Conservation (phyloP, 1,140 invertebrate species). For the Metopolophium dirhodum region DNA sequence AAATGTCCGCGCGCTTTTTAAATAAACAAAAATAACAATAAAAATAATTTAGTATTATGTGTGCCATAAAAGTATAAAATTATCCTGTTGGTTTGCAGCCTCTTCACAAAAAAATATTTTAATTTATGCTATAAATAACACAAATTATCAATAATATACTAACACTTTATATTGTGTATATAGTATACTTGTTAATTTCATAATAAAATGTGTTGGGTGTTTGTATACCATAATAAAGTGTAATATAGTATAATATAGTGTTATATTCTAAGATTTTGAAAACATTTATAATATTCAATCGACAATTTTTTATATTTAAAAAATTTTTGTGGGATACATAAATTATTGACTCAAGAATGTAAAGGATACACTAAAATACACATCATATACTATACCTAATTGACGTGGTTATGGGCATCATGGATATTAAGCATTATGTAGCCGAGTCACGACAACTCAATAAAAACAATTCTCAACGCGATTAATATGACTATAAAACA, state of each 20-base stretch:
- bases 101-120: too few relatives aligned
- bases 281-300: too few relatives aligned
- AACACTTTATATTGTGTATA: not conserved
- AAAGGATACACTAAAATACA: not conserved
- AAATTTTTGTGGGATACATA: not conserved
- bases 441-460: not conserved
- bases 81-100: not conserved
- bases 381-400: not conserved
- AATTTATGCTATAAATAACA: not conserved
- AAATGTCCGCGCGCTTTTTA: not conserved
- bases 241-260: too few relatives aligned
- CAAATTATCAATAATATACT: not conserved
- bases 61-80: not conserved
- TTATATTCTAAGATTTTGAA: too few relatives aligned
- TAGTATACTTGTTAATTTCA: too few relatives aligned
- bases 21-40: not conserved
- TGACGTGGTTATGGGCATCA: not conserved
- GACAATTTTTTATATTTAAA: too few relatives aligned
- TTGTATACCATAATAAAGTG: too few relatives aligned
- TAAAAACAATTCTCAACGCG: not conserved
- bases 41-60: not conserved
- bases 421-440: not conserved
- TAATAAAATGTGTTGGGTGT: too few relatives aligned
- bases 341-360: not conserved
- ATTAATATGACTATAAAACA: not conserved